Evolutionary conservation across 2,113 vertebrate species (phyloP).

Genomic region (Pygoscelis adeliae): DNA sequence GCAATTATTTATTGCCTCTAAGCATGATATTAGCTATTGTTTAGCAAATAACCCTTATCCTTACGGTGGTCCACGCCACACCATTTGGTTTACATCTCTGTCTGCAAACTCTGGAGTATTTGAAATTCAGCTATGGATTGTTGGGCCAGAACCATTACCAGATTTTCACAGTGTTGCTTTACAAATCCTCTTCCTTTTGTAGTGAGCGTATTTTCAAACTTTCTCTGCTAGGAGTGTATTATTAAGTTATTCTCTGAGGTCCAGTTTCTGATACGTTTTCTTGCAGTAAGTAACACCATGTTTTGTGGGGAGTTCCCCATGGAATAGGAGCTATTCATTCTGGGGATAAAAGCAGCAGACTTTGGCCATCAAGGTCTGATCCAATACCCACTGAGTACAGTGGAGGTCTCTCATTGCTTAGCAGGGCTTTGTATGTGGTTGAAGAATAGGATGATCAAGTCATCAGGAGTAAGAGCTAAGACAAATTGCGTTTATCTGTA

Average conservation of each 20-base stretch:
- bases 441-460: neutral
- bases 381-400: neutral
- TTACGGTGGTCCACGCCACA: neutral
- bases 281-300: neutral
- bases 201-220: neutral
- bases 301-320: neutral
- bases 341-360: neutral
- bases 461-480: neutral
- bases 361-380: neutral
- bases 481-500: neutral
- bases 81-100: neutral
- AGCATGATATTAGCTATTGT: neutral
- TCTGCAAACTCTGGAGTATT: neutral
- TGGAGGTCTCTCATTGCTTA: neutral
- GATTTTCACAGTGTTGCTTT: neutral
- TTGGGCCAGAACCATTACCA: neutral
- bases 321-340: neutral
- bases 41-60: neutral
- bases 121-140: neutral
- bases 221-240: neutral
- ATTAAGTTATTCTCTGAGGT: neutral
- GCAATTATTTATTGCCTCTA: constrained; percentile 13
- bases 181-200: neutral
- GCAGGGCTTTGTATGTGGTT: neutral
- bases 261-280: neutral